A percentile compares a stretch with the other conserved stretches of the same genome.
Conservation (phyloP, 2,888 invertebrate genomes). For the Pherbina coryleti region DNA sequence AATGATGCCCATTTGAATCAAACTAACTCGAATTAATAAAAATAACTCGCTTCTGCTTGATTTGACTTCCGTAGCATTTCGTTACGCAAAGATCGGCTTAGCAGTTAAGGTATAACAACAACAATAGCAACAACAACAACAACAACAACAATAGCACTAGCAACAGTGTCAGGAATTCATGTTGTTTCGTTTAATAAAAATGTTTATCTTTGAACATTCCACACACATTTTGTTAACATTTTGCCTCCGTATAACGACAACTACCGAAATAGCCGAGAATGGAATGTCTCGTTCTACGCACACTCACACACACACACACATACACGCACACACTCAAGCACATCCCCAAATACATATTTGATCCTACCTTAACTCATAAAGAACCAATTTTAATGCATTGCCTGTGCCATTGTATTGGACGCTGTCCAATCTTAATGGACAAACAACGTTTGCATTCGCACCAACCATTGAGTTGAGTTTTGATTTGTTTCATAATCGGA, state of each 20-base stretch:
- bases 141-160: too few species aligned
- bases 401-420: not conserved
- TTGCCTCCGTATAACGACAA: not conserved
- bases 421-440: conserved; percentile 18
- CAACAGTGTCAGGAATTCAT: not conserved
- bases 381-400: not conserved
- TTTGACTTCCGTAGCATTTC: conserved; percentile 8
- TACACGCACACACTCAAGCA: too few species aligned
- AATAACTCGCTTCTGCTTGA: not conserved
- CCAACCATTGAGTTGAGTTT: not conserved
- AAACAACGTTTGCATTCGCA: conserved; percentile 21
- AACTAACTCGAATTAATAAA: too few species aligned
- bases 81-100: conserved; percentile 9
- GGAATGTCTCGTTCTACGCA: not conserved
- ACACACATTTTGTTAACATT: conserved; percentile 2
- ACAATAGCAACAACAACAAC: not conserved
- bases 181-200: not conserved
- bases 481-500: conserved; percentile 20
- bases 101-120: not conserved
- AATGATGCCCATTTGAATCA: too few species aligned
- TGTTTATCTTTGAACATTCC: not conserved
- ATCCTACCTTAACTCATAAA: not conserved
- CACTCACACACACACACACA: not conserved
- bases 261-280: not conserved
- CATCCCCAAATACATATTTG: not conserved